phyloP scores from a whole-genome alignment of 2,113 vertebrate genomes.

The Blennius ocellaris region DNA sequence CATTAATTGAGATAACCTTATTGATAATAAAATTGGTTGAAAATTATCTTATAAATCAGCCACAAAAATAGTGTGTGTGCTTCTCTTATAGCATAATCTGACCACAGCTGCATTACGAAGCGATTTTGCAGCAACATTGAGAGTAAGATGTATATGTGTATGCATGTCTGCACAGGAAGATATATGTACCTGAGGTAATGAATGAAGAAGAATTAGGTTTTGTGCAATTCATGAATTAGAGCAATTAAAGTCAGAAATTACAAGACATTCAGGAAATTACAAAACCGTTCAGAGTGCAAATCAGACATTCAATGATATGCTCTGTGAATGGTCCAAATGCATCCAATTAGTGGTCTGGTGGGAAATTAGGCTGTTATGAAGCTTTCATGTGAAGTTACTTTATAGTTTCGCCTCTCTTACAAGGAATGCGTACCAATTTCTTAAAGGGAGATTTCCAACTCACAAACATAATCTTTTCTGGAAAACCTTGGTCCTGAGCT shows the following conservation, averaged over 20 bases:
- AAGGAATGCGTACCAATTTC: not conserved
- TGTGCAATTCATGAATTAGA: slow-evolving; percentile 16
- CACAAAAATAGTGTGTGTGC: too few relatives aligned
- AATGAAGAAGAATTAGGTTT: slow-evolving; percentile 15
- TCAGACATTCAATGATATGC: not conserved
- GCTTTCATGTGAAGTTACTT: not conserved
- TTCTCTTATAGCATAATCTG: not conserved
- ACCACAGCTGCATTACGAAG: not conserved
- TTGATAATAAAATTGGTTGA: too few relatives aligned
- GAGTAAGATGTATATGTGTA: too few relatives aligned
- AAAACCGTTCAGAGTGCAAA: not conserved
- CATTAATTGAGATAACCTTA: too few relatives aligned
- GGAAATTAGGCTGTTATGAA: not conserved
- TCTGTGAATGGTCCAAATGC: not conserved
- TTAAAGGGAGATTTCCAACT: not conserved
- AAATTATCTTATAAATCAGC: too few relatives aligned
- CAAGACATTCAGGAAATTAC: not conserved
- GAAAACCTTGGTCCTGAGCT: not conserved
- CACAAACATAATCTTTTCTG: not conserved
- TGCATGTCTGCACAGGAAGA: not conserved
- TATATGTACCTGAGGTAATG: not conserved
- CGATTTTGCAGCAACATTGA: not conserved
- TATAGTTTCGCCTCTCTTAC: not conserved
- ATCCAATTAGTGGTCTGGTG: not conserved
- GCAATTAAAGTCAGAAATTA: slow-evolving; percentile 3